These are phyloP conservation scores for Epinephelus coioides DNA, from an alignment of 2,797 vertebrate species.

Conservation along the genomic window DNA sequence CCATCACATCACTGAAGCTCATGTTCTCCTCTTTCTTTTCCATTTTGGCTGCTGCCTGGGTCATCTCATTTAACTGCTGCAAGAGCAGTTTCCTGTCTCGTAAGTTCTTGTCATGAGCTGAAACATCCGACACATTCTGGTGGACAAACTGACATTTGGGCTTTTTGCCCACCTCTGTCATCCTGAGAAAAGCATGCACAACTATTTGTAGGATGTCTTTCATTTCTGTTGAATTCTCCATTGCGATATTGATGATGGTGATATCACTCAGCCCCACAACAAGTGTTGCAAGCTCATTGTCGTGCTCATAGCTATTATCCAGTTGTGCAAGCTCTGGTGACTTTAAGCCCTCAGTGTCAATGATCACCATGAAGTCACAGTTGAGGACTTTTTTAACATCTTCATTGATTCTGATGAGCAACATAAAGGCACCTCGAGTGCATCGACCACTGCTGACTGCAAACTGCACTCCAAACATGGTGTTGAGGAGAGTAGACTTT, in stretches of 20 bases:
- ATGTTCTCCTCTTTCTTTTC: conserved; percentile 72
- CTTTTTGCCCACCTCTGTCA: conserved; percentile 79
- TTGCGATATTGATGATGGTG: conserved; percentile 82
- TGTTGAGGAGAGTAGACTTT: no score
- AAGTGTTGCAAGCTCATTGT: conserved; percentile 84
- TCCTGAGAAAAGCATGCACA: conserved; percentile 83
- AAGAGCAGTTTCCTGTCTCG: conserved; percentile 74
- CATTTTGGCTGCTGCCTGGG: conserved; percentile 77
- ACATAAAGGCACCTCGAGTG: no score
- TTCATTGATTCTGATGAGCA: no score
- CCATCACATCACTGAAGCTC: conserved; percentile 81
- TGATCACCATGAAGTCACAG: no score
- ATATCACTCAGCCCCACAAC: conserved; percentile 83
- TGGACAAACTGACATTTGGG: conserved; percentile 83
- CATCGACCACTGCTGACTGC: no score
- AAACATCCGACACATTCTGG: conserved; percentile 83
- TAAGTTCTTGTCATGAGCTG: conserved; percentile 81
- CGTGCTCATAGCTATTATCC: conserved; percentile 80
- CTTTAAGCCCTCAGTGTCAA: conserved; percentile 54
- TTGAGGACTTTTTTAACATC: no score
- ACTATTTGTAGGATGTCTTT: conserved; percentile 82
- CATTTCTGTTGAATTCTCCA: conserved; percentile 84
- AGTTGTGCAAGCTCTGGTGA: conserved; percentile 79
- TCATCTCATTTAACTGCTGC: conserved; percentile 81
- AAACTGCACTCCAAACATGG: no score